Conservation (phyloP, 1,140 invertebrate genomes). For the Zophobas morio region DNA sequence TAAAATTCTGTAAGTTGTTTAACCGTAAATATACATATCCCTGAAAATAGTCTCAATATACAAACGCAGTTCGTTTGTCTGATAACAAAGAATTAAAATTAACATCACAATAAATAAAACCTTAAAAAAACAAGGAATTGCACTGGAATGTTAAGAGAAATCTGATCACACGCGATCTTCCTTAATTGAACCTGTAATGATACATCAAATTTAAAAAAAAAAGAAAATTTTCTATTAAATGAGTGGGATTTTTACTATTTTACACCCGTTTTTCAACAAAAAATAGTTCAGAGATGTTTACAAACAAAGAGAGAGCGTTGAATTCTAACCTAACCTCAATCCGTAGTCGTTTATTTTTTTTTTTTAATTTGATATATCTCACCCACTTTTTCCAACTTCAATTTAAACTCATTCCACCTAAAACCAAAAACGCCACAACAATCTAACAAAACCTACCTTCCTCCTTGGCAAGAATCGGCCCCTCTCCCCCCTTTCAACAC, state of each 20-base stretch:
- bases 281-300: not conserved
- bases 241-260: too few relatives aligned
- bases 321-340: not conserved
- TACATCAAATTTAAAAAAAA: not conserved
- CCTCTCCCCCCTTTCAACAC: conserved; percentile 73
- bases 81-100: conserved; percentile 3
- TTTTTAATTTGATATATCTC: too few relatives aligned
- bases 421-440: not conserved
- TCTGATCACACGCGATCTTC: not conserved
- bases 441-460: not conserved
- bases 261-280: too few relatives aligned
- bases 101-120: conserved; percentile 7
- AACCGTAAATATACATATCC: conserved; percentile 21
- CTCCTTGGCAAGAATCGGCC: not conserved
- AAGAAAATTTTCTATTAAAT: too few relatives aligned
- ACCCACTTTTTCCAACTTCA: not conserved
- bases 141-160: conserved; percentile 3
- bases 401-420: not conserved
- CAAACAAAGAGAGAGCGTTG: not conserved
- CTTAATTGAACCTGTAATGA: not conserved
- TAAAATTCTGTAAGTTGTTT: conserved; percentile 22
- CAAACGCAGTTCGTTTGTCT: not conserved
- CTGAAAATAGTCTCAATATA: conserved; percentile 18
- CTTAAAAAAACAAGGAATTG: conserved; percentile 6
- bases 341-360: not conserved